Conservation (phyloP, 30 jellyfish, hydroid and myxozoan genomes). For the Aurelia sp. region DNA sequence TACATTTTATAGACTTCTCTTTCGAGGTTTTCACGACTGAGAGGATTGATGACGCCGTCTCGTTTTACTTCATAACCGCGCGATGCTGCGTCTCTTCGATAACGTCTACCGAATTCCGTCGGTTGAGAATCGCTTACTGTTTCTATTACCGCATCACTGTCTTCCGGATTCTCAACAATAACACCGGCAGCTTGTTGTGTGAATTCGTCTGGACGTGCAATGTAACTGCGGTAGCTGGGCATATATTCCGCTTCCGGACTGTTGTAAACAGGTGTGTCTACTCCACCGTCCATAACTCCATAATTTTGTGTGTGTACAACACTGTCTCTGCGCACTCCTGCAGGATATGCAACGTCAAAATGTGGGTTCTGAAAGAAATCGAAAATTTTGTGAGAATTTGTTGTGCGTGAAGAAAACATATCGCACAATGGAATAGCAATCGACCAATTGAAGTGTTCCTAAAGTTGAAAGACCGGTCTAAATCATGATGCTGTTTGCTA, state of each 20-base stretch:
- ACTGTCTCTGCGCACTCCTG: slow-evolving; percentile 90
- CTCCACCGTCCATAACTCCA: slow-evolving; percentile 56
- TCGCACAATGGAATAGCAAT: too few relatives aligned
- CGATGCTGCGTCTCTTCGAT: slow-evolving; percentile 24
- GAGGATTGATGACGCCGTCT: slow-evolving; percentile 30
- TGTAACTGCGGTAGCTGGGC: slow-evolving; percentile 59
- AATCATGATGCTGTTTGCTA: too few relatives aligned
- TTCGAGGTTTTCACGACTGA: slow-evolving; percentile 4
- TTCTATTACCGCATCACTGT: slow-evolving; percentile 17
- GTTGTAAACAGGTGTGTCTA: slow-evolving; percentile 47
- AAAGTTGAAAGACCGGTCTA: too few relatives aligned
- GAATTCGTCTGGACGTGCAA: slow-evolving; percentile 58
- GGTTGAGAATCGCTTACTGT: slow-evolving; percentile 21
- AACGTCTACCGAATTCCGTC: slow-evolving; percentile 18
- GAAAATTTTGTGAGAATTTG: too few relatives aligned
- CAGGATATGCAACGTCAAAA: slow-evolving; percentile 94
- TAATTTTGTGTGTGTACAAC: slow-evolving; percentile 53
- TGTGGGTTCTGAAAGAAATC: slow-evolving; percentile 79
- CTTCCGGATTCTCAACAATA: slow-evolving; percentile 56
- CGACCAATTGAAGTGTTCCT: too few relatives aligned
- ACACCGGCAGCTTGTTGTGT: slow-evolving; percentile 42
- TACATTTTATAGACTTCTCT: neutral
- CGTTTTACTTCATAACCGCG: slow-evolving; percentile 38
- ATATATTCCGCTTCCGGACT: slow-evolving; percentile 40
- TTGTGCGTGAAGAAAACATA: too few relatives aligned